Evolutionary conservation across 2,113 vertebrate species (phyloP), one percentile per base, ranked within the genome.

Genomic region (Odontophorus gujanensis): DNA sequence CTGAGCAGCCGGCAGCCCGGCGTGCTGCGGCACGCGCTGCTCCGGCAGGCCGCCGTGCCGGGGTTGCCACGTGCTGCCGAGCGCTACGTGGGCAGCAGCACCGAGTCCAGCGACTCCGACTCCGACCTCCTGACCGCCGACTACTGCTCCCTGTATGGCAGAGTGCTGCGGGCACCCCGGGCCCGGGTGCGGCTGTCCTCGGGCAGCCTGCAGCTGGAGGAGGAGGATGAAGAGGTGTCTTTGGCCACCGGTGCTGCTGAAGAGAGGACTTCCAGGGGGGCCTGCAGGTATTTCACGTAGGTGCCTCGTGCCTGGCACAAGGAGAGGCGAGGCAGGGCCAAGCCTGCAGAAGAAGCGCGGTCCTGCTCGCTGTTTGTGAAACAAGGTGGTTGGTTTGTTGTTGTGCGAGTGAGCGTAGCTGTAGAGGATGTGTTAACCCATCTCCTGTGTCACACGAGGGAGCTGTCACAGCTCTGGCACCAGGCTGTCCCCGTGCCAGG

Each of bases 181-280:
- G 98, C 99, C 83, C 97, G 98, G 18, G 97, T 99, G 96, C 97
- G 98, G 36, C 97, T 99, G 67, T 99, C 99, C 82, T 99, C 99
- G 0, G 99, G 99, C 53, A 99, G 99, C 95, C 98, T 99, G 40
- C 99, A 99, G 66, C 97, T 99, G 76, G 98, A 99, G 10, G 99
- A 99, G 85, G 98, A 99, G 32, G 98, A 99, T 4, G 98, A 98
- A 85, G 96, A 97, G n/a, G 89, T 92, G 55, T 71, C 97, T 63
- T 95, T 94, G 1, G 84, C 93, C 62, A 94, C 87, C 1, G 14
- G 89, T 1, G n/a, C 90, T 26, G 55, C 92, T 25, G 96, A 97
- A 40, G 95, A 92, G 19, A 95, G 89, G 66, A 94, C 93, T 74
- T 85, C 87, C 30, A 50, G 85, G 76, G 95, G 92, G 36, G 12